Base-by-base conservation (phyloP, 2,797 vertebrate genomes). In the Holocentrus rufus region DNA sequence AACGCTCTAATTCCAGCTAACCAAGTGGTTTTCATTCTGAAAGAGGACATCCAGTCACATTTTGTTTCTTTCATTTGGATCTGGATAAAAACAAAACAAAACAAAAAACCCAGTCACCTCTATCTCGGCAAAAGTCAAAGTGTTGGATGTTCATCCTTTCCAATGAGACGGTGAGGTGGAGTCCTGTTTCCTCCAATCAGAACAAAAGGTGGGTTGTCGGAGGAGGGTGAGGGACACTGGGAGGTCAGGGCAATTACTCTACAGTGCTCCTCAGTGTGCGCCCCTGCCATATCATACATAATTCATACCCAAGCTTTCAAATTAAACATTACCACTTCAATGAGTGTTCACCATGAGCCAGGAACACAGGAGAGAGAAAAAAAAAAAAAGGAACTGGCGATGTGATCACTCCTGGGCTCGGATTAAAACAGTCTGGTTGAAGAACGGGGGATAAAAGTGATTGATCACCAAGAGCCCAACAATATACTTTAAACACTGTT, bases 201-300 rank as follows among this genome's bases (percentile, higher is more conserved):
- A 59, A 31, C 44, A 46, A 36, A 61, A 62, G 47, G 72, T 34
- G 31, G 22, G 56, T 42, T 49, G 54, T 54, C 56, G 9, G 18
- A 44, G 74, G 59, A 73, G 57, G 36, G 64, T 73, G 78, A 76
- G 76, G 79, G 77, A 80, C 63, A 44, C n/a, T 20, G 39, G 47
- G 27, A 72, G 86, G 82, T 79, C 52, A 81, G 44, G 57, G 65
- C 79, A 81, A 83, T 85, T 76, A 80, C 72, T 79, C 62, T 57
- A 44, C 66, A 36, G 49, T 54, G 62, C 63, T 77, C 58, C 49
- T 27, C 70, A 74, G 74, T 79, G 79, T 70, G 65, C 71, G 63
- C 46, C 54, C 36, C 36, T 61, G 50, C 55, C 52, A 20, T 56
- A 42, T 50, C 59, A 84, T 84, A 58, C 82, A 84, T 82, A 78